Evolutionary conservation across 2,888 invertebrate species (phyloP).

Genomic region (Lycia hirtaria): DNA sequence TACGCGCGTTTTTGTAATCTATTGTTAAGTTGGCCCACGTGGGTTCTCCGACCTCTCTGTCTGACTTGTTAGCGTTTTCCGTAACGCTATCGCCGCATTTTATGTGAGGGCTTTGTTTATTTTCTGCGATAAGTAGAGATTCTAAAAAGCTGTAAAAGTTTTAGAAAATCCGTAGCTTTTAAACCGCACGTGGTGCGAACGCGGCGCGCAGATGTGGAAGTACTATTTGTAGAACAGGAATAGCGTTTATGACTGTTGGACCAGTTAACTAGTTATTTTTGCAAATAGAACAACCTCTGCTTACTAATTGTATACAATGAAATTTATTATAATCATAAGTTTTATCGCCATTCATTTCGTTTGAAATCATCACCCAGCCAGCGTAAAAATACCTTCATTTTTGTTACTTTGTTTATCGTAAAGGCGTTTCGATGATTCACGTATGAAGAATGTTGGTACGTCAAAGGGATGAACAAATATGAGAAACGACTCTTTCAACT

Average conservation of each 20-base stretch:
- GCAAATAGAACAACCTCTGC: conserved; percentile 31
- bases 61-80: conserved; percentile 44
- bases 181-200: conserved; percentile 58
- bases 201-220: conserved; percentile 55
- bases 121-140: conserved; percentile 65
- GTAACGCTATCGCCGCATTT: conserved; percentile 54
- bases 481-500: conserved; percentile 41
- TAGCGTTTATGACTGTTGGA: conserved; percentile 28
- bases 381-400: conserved; percentile 16
- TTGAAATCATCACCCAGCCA: conserved; percentile 13
- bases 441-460: conserved; percentile 34
- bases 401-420: conserved; percentile 17
- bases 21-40: conserved; percentile 82
- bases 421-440: conserved; percentile 41
- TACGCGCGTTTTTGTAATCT: conserved; percentile 76
- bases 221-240: conserved; percentile 12
- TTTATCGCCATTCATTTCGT: not conserved
- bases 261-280: conserved; percentile 24
- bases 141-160: conserved; percentile 58
- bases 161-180: conserved; percentile 48
- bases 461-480: conserved; percentile 32
- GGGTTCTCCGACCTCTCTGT: conserved; percentile 66
- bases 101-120: conserved; percentile 73
- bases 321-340: not conserved
- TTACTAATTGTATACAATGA: not conserved